phyloP scores from a whole-genome alignment of 2,797 vertebrate species.

The Brachyalestes nurse region DNA sequence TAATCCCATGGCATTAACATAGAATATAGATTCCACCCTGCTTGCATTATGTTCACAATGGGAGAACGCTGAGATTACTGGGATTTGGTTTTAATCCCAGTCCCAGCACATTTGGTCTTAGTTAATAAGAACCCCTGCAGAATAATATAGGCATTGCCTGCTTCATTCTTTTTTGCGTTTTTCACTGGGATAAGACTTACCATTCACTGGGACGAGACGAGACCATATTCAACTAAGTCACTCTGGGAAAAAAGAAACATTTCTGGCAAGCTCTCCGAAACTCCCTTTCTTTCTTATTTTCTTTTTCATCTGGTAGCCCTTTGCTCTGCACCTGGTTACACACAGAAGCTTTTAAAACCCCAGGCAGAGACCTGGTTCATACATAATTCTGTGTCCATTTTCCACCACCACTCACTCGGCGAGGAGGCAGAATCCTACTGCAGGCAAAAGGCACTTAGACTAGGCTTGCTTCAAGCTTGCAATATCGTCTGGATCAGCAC shows the following conservation, averaged over 20 bases:
- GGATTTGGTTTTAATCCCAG: background rate
- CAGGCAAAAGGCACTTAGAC: background rate
- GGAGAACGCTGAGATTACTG: background rate
- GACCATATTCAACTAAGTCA: background rate
- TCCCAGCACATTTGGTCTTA: background rate
- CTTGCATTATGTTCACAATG: too few species aligned
- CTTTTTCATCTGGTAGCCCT: conserved; percentile 1
- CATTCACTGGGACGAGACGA: background rate
- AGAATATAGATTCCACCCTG: too few species aligned
- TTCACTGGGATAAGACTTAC: background rate
- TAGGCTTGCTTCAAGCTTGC: background rate
- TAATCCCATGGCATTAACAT: too few species aligned
- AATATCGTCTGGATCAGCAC: background rate
- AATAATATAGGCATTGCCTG: background rate
- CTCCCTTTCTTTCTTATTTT: background rate
- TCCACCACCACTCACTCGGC: background rate
- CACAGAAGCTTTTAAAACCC: conserved; percentile 23
- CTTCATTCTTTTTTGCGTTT: too few species aligned
- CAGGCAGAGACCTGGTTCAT: conserved; percentile 3
- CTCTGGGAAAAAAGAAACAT: too few species aligned
- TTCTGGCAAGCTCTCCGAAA: background rate
- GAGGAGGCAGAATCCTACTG: background rate
- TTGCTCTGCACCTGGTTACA: background rate
- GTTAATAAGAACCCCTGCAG: background rate
- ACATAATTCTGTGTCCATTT: conserved; percentile 13